Percentiles rank a stretch among this genome's conserved stretches.
Conservation (phyloP, 2,888 invertebrate genomes). For the Pecten maximus region DNA sequence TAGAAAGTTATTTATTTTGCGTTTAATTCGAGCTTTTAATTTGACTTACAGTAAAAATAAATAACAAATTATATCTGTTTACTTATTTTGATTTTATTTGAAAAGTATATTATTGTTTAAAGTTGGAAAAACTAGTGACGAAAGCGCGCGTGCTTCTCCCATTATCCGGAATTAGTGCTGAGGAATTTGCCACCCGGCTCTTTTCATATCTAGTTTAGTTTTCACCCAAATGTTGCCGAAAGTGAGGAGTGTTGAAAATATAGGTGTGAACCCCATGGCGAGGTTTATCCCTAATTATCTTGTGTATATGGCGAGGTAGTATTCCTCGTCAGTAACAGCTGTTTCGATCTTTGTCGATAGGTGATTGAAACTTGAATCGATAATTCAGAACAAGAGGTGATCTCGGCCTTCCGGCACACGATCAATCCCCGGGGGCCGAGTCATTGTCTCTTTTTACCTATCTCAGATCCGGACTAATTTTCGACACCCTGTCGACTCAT, state of each 20-base stretch:
- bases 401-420: not conserved
- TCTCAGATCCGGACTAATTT: not conserved
- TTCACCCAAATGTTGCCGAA: slow-evolving; percentile 11
- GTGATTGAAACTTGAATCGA: slow-evolving; percentile 23
- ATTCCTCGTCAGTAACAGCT: not conserved
- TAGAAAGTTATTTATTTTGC: not conserved
- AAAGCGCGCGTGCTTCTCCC: not conserved
- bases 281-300: not conserved
- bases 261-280: not conserved
- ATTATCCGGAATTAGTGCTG: not conserved
- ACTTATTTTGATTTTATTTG: not conserved
- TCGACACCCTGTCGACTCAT: not conserved
- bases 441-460: not conserved
- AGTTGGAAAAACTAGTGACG: not conserved
- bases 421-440: not conserved
- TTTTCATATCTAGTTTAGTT: not conserved
- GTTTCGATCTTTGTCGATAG: slow-evolving; percentile 27
- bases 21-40: not conserved
- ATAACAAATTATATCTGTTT: not conserved
- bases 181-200: not conserved
- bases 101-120: not conserved
- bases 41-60: not conserved
- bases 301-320: not conserved
- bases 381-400: not conserved
- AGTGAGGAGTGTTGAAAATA: not conserved